Conservation (phyloP, 2,797 vertebrate species). For the Arvicola amphibius region DNA sequence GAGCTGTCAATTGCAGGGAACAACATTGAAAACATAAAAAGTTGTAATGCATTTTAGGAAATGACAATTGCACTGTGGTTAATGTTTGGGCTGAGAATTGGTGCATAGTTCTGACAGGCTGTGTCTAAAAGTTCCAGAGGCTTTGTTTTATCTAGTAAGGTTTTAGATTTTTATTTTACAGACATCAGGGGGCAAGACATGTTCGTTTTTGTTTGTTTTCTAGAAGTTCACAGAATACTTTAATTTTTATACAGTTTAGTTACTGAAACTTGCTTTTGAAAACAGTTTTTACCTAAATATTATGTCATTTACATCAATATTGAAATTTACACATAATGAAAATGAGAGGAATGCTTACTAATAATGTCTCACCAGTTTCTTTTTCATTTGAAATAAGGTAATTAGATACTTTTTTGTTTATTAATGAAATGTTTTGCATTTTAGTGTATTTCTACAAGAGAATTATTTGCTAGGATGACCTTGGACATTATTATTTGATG, state of each 20-base stretch:
- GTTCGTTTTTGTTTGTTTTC: not conserved
- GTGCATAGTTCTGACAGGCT: not conserved
- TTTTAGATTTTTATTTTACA: conserved; percentile 64
- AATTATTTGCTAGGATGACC: conserved; percentile 13
- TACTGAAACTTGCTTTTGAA: conserved; percentile 33
- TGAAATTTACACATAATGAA: conserved; percentile 46
- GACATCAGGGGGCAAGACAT: not conserved
- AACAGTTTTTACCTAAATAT: conserved; percentile 20
- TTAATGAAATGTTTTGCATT: conserved; percentile 40
- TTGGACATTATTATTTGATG: conserved; percentile 54
- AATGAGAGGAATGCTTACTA: not conserved
- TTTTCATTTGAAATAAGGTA: conserved; percentile 14
- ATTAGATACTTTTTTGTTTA: conserved; percentile 9
- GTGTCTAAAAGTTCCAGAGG: conserved; percentile 31
- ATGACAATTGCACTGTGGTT: not conserved
- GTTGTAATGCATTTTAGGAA: conserved; percentile 13
- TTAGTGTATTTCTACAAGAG: not conserved
- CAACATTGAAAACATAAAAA: conserved; percentile 6
- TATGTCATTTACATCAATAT: conserved; percentile 1
- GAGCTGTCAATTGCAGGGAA: conserved; percentile 45
- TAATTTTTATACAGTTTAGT: conserved; percentile 58
- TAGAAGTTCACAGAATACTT: conserved; percentile 31
- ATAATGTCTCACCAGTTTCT: conserved; percentile 36
- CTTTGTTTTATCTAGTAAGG: conserved; percentile 14
- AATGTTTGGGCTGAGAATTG: not conserved